Evolutionary conservation across 2,113 vertebrate genomes (phyloP), one percentile per base, ranked within the genome.

Genomic region (Alosa alosa): DNA sequence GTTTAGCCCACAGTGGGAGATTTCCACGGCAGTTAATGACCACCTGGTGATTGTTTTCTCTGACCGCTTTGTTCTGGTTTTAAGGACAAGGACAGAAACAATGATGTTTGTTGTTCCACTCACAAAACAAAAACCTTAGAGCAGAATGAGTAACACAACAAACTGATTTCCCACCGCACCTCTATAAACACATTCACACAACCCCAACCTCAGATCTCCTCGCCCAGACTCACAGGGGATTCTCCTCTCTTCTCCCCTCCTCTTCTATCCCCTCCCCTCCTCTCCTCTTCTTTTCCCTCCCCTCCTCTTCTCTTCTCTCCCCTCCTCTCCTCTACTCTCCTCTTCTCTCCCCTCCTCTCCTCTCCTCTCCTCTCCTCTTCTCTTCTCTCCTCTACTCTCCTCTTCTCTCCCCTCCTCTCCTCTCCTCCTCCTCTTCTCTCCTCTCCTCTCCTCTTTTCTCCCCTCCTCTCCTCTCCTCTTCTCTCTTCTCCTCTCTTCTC

Each of bases 41-140:
- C 72, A 39, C 72, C 72, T 78, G 72, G 72, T 10, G 72, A 5
- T 13, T 78, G 72, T 78, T 78, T 78, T 78, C 72, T 78, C 72
- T 4, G 2, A 11, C 11, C 25, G 15, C 72, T 78, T 78, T 78
- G 72, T 78, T 78, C 31, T 78, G 72, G 2, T 60, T 39, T 78
- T 78, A 36, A 78, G 4, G 72, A 78, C 25, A 17, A 11, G 72
- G 31, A 39, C 72, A 17, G 72, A 78, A 36, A 78, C 36, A 78
- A 78, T 78, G 72, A 31, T 39, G 72, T 78, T 78, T 78, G 72
- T 78, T 78, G 72, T 78, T 39, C 31, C 72, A 39, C 31, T 17
- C 4, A 31, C 4, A 36, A 78, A 39, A 36, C 72, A 78, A 78
- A 41, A 3, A 39, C 9, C 31, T 11, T n/a, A 78, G 72, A 41